Conservation (phyloP, 2,113 vertebrate species). For the Caranx ignobilis region DNA sequence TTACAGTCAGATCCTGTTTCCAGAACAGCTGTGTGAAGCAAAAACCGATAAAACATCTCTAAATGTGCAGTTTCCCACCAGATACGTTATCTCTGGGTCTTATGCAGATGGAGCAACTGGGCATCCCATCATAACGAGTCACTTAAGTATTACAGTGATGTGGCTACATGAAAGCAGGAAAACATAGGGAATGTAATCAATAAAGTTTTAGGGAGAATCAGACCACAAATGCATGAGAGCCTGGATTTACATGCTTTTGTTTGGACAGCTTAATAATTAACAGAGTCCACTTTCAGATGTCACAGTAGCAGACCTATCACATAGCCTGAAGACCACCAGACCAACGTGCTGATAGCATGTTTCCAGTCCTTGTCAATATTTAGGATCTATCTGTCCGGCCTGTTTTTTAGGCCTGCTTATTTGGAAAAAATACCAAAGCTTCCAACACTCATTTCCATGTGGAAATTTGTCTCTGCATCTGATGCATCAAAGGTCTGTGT, state of each 20-base stretch:
- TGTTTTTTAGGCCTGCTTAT: neutral
- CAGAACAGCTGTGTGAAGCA: neutral
- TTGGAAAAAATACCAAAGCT: neutral
- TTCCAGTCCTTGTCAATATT: constrained; percentile 36
- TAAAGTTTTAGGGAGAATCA: neutral
- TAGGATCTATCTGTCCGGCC: neutral
- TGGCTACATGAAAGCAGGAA: neutral
- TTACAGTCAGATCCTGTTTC: neutral
- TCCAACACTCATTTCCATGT: neutral
- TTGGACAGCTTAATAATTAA: constrained; percentile 62
- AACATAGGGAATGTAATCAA: neutral
- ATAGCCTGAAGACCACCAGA: constrained; percentile 18
- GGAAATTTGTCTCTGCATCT: neutral
- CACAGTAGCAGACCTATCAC: constrained; percentile 34
- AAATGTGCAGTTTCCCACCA: neutral
- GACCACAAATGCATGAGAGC: neutral
- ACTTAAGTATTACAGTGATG: neutral
- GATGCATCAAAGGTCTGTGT: neutral
- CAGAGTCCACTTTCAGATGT: constrained; percentile 34
- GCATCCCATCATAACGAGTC: neutral
- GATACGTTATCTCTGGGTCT: neutral
- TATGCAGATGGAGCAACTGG: neutral
- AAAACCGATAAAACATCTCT: neutral
- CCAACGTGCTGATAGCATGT: neutral
- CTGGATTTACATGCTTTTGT: constrained; percentile 8